A percentile compares a stretch with the other conserved stretches of the same genome.
Evolutionary conservation across 2,888 invertebrate species (phyloP).

Genomic region (Agriopis marginaria): DNA sequence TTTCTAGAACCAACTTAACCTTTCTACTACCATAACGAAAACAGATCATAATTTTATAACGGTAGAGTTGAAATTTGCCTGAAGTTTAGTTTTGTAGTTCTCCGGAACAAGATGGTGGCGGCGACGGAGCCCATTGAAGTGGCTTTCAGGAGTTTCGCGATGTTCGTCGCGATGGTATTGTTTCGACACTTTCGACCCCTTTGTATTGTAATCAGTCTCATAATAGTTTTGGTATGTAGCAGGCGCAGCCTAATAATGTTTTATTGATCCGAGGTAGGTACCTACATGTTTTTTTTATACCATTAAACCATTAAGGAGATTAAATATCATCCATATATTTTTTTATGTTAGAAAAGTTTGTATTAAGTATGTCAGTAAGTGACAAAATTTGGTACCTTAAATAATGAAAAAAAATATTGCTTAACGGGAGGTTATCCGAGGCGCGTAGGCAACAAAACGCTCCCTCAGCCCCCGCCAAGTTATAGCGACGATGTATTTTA

Average conservation of each 20-base stretch:
- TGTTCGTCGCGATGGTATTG: slow-evolving; percentile 68
- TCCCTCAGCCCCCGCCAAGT: too few species aligned
- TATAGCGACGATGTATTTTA: too few species aligned
- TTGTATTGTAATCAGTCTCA: slow-evolving; percentile 55
- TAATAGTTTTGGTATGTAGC: slow-evolving; percentile 32
- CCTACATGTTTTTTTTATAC: not conserved
- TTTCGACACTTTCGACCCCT: slow-evolving; percentile 67
- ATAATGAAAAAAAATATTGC: not conserved
- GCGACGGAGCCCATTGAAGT: slow-evolving; percentile 61
- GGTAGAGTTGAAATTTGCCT: slow-evolving; percentile 41
- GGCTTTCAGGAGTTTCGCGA: slow-evolving; percentile 63
- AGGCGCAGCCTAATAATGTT: not conserved
- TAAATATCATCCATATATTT: not conserved
- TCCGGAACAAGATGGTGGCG: slow-evolving; percentile 36
- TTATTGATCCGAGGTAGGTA: not conserved
- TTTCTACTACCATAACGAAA: slow-evolving; percentile 11
- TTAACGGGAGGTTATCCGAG: too few species aligned
- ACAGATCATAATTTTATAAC: slow-evolving; percentile 13
- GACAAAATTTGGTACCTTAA: not conserved
- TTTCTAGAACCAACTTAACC: slow-evolving; percentile 41
- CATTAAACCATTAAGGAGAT: too few species aligned
- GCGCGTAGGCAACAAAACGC: too few species aligned
- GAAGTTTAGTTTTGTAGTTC: slow-evolving; percentile 16
- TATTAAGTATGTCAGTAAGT: too few species aligned
- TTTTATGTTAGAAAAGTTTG: too few species aligned